Base-by-base conservation (phyloP, 2,797 vertebrate genomes). In the Myotis daubentonii region DNA sequence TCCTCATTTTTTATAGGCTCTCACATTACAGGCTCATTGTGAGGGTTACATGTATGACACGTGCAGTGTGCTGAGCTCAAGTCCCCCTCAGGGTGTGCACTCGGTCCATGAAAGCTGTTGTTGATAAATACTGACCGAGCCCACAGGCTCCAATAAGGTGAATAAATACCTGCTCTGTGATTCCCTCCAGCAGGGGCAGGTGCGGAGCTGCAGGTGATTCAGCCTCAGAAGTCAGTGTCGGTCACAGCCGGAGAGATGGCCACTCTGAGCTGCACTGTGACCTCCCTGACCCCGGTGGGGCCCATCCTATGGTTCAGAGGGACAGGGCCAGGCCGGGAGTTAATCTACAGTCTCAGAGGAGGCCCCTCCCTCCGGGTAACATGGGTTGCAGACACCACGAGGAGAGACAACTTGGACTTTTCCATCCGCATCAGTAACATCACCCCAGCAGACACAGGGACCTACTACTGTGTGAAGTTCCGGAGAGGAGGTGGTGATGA, bases 401-500 rank as follows among this genome's bases (percentile, higher is more conserved):
- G 41, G 41, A 44, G 41, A 44, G 41, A 44, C 8, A 44, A 44
- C 41, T 0, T 44, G 41, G 41, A 44, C 41, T 44, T 44, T 44
- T 44, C 41, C 41, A 44, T 44, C 41, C 41, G 41, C 41, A 44
- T 44, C 41, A 76, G 4, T 0, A 76, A 97, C 0, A 5, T 95
- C 53, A 94, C 2, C 5, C 92, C 49, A 0, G 89, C 51, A n/a
- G 97, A 98, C 0, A 0, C 66, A 0, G 97, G 97, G 4, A 96
- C 30, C 89, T 98, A 98, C 89, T 95, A 95, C 96, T 98, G 98
- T 0, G 95, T 97, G 66, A 98, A 98, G 91, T 86, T 96, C 33
- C 0, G 0, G 0, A 94, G 0, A 20, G 0, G 0, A 0, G 0
- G 0, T 0, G 0, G 0, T 0, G 1, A 28, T 0, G 0, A 87